A percentile compares a stretch with the other conserved stretches of the same genome.
Evolutionary conservation across 2,797 vertebrate species (phyloP).

Genomic region (Syngnathus rostellatus): DNA sequence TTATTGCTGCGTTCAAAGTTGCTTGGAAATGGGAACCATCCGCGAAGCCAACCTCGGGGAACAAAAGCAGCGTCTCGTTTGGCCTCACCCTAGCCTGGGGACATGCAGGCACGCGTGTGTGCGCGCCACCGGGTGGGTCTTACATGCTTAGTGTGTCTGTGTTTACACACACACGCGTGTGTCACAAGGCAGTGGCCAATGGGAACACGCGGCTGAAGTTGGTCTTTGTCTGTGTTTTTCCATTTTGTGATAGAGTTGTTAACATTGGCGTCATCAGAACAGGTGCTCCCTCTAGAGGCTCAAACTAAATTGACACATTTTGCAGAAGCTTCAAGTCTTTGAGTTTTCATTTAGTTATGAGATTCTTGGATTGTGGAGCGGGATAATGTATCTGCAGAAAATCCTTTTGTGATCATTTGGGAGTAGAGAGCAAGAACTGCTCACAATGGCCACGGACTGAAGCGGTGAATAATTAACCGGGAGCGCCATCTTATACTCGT

Average conservation of each 20-base stretch:
- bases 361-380: too few relatives aligned
- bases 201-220: neutral
- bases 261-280: neutral
- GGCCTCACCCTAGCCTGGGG: constrained; percentile 1
- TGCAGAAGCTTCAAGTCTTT: too few relatives aligned
- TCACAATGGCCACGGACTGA: neutral
- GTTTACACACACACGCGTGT: constrained; percentile 20
- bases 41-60: neutral
- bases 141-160: constrained; percentile 13
- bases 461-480: neutral
- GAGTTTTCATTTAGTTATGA: too few relatives aligned
- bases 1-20: neutral
- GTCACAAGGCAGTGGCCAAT: neutral
- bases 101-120: constrained; percentile 11
- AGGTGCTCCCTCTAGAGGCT: too few relatives aligned
- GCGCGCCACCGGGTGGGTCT: constrained; percentile 4
- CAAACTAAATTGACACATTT: too few relatives aligned
- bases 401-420: too few relatives aligned
- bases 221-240: neutral
- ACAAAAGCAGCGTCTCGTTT: constrained; percentile 12
- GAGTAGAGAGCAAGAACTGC: too few relatives aligned
- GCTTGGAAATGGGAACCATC: neutral
- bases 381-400: too few relatives aligned
- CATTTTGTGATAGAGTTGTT: too few relatives aligned
- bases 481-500: neutral